Percentiles rank a stretch among this genome's conserved stretches.
These are phyloP conservation scores for Trissoscelio sp. DNA, from an alignment of 2,888 invertebrate species.

Conservation along the genomic window DNA sequence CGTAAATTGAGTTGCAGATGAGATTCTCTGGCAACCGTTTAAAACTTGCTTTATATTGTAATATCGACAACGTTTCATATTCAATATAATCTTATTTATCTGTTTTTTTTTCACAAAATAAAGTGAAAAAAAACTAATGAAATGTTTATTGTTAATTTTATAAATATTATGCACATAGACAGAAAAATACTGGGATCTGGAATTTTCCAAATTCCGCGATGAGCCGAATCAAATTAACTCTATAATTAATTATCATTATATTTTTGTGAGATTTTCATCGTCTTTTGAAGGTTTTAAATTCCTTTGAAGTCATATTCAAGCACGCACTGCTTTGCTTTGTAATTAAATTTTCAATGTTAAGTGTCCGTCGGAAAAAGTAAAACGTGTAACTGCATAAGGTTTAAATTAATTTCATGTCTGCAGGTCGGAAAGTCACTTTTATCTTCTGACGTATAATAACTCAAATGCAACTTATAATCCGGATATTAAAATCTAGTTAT, in stretches of 20 bases:
- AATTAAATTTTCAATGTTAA: conserved; percentile 61
- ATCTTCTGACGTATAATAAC: conserved; percentile 30
- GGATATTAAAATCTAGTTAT: conserved; percentile 3
- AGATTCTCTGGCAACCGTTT: conserved; percentile 45
- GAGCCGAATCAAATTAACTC: conserved; percentile 24
- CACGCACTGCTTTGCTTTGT: conserved; percentile 44
- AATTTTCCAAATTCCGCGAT: no score
- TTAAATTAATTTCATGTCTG: conserved; percentile 49
- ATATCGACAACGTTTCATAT: conserved; percentile 46
- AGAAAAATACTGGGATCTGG: no score
- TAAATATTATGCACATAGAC: no score
- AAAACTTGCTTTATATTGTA: conserved; percentile 29
- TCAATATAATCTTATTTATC: not conserved
- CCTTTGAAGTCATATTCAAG: conserved; percentile 53
- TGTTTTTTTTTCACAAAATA: no score
- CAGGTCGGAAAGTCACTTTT: conserved; percentile 33
- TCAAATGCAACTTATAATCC: conserved; percentile 14
- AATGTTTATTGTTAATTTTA: no score
- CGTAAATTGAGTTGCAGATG: conserved; percentile 60
- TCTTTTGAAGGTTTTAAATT: conserved; percentile 27
- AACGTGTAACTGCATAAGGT: conserved; percentile 54
- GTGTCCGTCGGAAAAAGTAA: conserved; percentile 48
- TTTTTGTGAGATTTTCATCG: conserved; percentile 16
- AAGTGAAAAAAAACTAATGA: no score
- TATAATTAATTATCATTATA: conserved; percentile 26